Evolutionary conservation across 2,113 vertebrate genomes (phyloP), one percentile per base, ranked within the genome.

Genomic region (Actenoides hombroni): DNA sequence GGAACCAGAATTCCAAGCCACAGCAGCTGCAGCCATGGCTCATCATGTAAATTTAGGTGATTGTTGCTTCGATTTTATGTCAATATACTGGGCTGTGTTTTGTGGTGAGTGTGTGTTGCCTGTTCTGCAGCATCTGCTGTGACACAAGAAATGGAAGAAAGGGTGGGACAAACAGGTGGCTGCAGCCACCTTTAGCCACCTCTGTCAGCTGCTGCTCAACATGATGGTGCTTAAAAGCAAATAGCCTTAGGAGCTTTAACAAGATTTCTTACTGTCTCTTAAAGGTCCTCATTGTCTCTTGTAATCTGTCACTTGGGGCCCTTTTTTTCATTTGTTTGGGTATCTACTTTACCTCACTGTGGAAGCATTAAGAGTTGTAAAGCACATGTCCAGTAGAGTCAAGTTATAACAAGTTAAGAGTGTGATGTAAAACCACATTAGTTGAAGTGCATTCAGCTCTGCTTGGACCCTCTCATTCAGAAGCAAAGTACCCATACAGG

Each of bases 31-130:
- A 63, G 29, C 49, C 15, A 1, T 9, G n/a, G 67, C 35, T 49
- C 44, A 54, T 68, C 16, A 16, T 6, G 1, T 33, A 68, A 29
- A 20, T 26, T 44, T 24, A 7, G 37, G 29, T 46, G 48, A 14
- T 49, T 1, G 2, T 60, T 60, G 40, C 17, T 70, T 80, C 46
- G 70, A 10, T 76, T 75, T 61, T 46, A 7, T 29, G 9, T 65
- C 65, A 44, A 16, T 15, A 5, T 11, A 9, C 16, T 60, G 28
- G 49, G 13, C 17, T 49, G 39, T 23, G 31, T 53, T 64, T 44
- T 21, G n/a, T 0, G 0, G 16, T 54, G 56, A 40, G 33, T 8
- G 10, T 3, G 2, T 4, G 8, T 16, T 31, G 26, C 37, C 65
- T 37, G 44, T 83, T 83, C 35, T 40, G 40, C 33, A 65, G 49